These are phyloP conservation scores for Anniella stebbinsi DNA, from an alignment of 2,797 vertebrate species.

Conservation along the genomic window DNA sequence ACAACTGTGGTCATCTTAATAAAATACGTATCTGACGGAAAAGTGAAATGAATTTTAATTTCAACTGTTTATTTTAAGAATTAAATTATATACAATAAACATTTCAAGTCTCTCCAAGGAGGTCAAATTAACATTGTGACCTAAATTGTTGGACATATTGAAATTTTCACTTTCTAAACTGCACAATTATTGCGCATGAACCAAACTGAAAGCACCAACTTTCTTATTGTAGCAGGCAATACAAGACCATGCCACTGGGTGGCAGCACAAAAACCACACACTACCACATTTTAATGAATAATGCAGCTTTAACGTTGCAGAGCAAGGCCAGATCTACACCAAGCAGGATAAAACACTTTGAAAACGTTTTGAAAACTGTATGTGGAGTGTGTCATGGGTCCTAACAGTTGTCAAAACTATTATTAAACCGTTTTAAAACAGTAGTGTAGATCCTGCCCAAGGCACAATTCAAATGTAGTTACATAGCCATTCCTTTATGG, in stretches of 20 bases:
- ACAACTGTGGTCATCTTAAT: neutral
- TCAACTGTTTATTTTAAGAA: neutral
- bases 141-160: neutral
- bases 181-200: rapidly evolving
- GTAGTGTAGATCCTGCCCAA: too few species aligned
- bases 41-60: neutral
- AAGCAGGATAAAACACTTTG: too few species aligned
- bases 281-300: neutral
- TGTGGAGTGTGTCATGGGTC: too few species aligned
- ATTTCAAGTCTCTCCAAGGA: neutral
- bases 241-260: constrained; percentile 31
- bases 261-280: constrained; percentile 53
- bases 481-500: neutral
- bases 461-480: neutral
- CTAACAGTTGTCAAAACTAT: too few species aligned
- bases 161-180: neutral
- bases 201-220: neutral
- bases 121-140: neutral
- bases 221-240: neutral
- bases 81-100: neutral
- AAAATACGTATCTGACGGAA: neutral
- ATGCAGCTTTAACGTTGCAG: neutral
- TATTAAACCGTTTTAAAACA: too few species aligned
- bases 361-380: too few species aligned
- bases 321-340: too few species aligned